Conservation (phyloP, 2,888 invertebrate genomes). For the Trichopoda pennipes region DNA sequence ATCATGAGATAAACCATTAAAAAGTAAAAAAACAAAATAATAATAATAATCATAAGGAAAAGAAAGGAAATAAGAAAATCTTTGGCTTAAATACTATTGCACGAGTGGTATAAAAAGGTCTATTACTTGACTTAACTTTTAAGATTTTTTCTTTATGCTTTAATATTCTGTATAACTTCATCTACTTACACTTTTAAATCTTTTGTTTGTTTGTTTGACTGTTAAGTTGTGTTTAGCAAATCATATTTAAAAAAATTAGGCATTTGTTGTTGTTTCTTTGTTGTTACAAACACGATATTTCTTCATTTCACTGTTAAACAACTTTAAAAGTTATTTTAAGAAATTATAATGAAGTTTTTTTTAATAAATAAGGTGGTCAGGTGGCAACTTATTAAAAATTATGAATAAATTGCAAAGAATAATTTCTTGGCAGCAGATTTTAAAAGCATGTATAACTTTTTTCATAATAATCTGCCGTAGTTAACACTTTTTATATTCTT, state of each 20-base stretch:
- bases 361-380: too few relatives aligned
- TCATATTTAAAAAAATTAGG: slow-evolving; percentile 24
- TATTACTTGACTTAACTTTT: slow-evolving; percentile 57
- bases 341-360: too few relatives aligned
- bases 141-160: slow-evolving; percentile 2
- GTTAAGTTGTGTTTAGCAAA: slow-evolving; percentile 21
- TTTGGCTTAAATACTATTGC: slow-evolving; percentile 45
- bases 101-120: slow-evolving; percentile 31
- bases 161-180: slow-evolving; percentile 38
- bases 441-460: too few relatives aligned
- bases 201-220: not conserved
- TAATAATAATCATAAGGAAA: not conserved
- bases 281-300: not conserved
- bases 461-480: too few relatives aligned
- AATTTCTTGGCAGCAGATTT: too few relatives aligned
- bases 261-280: slow-evolving; percentile 1
- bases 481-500: too few relatives aligned
- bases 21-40: slow-evolving; percentile 1
- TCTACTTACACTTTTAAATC: slow-evolving; percentile 8
- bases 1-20: slow-evolving; percentile 59
- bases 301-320: too few relatives aligned
- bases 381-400: too few relatives aligned
- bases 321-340: too few relatives aligned
- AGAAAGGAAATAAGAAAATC: slow-evolving; percentile 40
- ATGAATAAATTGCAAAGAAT: too few relatives aligned